These are phyloP conservation scores for Micromys minutus DNA, from an alignment of 2,113 vertebrate genomes.

Conservation along the genomic window DNA sequence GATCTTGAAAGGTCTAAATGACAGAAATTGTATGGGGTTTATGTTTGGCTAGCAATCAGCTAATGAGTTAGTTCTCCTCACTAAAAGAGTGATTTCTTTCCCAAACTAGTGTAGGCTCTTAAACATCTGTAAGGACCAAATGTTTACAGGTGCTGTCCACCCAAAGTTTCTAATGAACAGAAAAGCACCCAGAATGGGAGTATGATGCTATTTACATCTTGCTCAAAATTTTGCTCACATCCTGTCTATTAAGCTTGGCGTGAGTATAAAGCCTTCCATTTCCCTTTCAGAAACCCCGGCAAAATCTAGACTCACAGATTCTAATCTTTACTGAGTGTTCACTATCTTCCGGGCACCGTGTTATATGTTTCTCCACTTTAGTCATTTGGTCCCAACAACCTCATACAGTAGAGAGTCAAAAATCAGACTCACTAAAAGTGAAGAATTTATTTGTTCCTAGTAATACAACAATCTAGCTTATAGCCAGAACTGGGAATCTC, in stretches of 20 bases:
- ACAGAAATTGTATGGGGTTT: background rate
- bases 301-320: background rate
- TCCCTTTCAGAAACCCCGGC: slow-evolving; percentile 16
- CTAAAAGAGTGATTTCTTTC: slow-evolving; percentile 10
- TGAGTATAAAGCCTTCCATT: slow-evolving; percentile 28
- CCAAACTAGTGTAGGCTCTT: slow-evolving; percentile 8
- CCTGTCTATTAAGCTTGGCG: background rate
- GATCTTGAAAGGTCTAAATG: slow-evolving; percentile 16
- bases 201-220: background rate
- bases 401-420: background rate
- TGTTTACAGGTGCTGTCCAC: background rate
- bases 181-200: background rate
- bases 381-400: background rate
- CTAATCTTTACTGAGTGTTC: background rate
- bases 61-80: background rate
- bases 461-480: background rate
- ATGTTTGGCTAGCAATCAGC: background rate
- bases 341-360: background rate
- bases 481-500: background rate
- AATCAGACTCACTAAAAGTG: background rate
- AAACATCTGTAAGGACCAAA: background rate
- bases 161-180: background rate
- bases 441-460: background rate
- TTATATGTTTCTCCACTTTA: background rate
- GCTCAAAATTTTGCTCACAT: background rate